Percentiles rank a stretch among this genome's conserved stretches.
Conservation (phyloP, 2,113 vertebrate genomes). For the Aviceda subcristata region DNA sequence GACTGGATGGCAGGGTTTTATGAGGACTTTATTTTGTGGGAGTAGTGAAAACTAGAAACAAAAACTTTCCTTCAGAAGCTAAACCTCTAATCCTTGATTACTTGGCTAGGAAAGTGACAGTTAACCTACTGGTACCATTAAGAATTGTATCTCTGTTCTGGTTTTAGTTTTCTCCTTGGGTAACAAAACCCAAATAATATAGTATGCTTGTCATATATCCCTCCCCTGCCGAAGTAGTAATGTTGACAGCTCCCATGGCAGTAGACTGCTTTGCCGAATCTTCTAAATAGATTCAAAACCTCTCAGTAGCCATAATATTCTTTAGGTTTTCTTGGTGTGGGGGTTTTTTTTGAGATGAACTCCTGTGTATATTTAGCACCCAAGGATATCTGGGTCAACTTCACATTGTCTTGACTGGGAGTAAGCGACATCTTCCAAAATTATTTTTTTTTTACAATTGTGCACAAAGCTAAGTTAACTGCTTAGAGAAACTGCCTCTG, state of each 20-base stretch:
- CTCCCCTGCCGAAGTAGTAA: neutral
- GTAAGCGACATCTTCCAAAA: neutral
- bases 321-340: neutral
- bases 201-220: neutral
- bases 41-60: neutral
- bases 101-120: neutral
- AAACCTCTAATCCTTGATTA: neutral
- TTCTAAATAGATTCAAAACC: neutral
- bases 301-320: neutral
- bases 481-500: neutral
- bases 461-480: neutral
- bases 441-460: neutral
- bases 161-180: neutral
- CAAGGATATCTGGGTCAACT: neutral
- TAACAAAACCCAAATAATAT: neutral
- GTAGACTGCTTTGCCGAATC: neutral
- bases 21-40: neutral
- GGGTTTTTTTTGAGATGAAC: neutral
- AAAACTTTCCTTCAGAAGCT: constrained; percentile 4
- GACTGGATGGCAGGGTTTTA: neutral
- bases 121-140: neutral
- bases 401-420: neutral
- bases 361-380: neutral
- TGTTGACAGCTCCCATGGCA: neutral
- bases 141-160: neutral